Evolutionary conservation across 2,113 vertebrate species (phyloP), one percentile per base, ranked within the genome.

Genomic region (Loxodonta africana): DNA sequence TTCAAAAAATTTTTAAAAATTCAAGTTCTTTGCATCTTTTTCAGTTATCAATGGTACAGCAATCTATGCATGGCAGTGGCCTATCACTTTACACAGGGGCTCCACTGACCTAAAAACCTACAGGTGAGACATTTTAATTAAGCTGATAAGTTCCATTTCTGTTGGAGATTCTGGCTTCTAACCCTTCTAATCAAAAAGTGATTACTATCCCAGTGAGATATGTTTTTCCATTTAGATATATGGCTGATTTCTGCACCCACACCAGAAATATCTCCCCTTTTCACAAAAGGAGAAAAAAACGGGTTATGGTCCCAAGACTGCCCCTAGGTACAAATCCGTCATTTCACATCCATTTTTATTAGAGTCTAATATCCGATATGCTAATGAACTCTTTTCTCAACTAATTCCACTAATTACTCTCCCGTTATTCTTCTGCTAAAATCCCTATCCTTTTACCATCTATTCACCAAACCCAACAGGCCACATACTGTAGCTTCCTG

Each of bases 381-480:
- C 33, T 94, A 94, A 92, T 83, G 78, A 96, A 44, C 37, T 93
- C 73, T 95, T 78, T 83, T 95, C 93, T 88, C 77, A 97, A 96
- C 95, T 95, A 95, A 65, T 83, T 90, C 60, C 83, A 92, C 48
- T 96, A 96, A 97, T 94, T 86, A 95, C 53, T 88, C 90, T 94
- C 60, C 90, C 88, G 33, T 90, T 95, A 74, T 81, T 85, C 44
- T 88, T 88, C 87, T 91, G 89, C 51, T 88, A 89, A 73, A 96
- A 94, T 86, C 76, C 93, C 73, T 95, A 78, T 51, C 57, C 73
- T 96, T 93, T 67, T 60, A 69, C n/a, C 37, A 84, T 25, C 88
- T 69, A 83, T 65, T 88, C n/a, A 95, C 60, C 87, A 57, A n/a
- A 73, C 30, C 94, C 74, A 94, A 33, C 48, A 83, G 74, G 15